phyloP scores from a whole-genome alignment of 2,113 vertebrate genomes.

The Myrmophylax atrothorax region DNA sequence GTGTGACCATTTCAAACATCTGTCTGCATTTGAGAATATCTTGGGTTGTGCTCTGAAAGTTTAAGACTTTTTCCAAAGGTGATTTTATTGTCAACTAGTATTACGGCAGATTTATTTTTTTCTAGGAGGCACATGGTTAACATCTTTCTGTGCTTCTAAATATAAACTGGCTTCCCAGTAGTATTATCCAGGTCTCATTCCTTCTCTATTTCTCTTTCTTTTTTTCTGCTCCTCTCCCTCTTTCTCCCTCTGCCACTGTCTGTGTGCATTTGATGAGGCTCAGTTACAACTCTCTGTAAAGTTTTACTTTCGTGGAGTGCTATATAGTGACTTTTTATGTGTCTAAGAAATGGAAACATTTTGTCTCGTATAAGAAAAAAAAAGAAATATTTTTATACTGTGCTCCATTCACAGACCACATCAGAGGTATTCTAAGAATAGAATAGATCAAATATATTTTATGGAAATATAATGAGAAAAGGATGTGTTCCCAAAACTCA shows the following conservation, averaged over 20 bases:
- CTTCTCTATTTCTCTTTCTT: not conserved
- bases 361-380: constrained; percentile 79
- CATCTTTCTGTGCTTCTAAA: constrained; percentile 66
- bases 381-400: constrained; percentile 81
- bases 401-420: constrained; percentile 88
- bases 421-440: constrained; percentile 95
- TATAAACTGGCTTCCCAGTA: constrained; percentile 52
- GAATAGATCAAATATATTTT: constrained; percentile 93
- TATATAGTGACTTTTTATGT: constrained; percentile 76
- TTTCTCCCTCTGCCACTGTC: constrained; percentile 30
- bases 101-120: constrained; percentile 42
- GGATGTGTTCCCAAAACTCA: constrained; percentile 94
- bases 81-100: constrained; percentile 54
- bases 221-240: not conserved
- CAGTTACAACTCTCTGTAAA: constrained; percentile 58
- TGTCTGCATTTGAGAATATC: constrained; percentile 43
- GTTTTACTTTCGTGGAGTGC: constrained; percentile 78
- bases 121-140: constrained; percentile 62
- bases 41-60: constrained; percentile 31
- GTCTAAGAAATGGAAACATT: constrained; percentile 87
- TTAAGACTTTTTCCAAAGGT: constrained; percentile 56
- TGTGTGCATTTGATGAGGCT: constrained; percentile 8
- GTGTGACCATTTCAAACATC: constrained; percentile 64
- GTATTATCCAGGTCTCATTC: constrained; percentile 29
- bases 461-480: constrained; percentile 98